phyloP scores from a whole-genome alignment of 1,140 invertebrate species.

The Diachasma alloeum region DNA sequence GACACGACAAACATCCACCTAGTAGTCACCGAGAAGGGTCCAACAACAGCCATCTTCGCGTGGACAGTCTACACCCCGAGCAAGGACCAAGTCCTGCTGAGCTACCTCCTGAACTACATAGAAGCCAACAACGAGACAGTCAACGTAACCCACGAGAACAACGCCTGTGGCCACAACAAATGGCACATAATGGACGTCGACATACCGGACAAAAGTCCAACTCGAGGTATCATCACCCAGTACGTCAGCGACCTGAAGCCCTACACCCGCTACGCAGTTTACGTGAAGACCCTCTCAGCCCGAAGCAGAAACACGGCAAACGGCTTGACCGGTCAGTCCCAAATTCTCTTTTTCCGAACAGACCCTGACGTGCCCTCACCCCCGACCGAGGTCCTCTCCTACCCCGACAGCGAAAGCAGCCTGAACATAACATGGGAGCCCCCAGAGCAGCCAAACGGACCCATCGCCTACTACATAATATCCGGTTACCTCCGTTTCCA shows the following conservation, averaged over 20 bases:
- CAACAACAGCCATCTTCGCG: conserved; percentile 54
- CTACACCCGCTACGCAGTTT: conserved; percentile 74
- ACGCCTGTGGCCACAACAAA: conserved; percentile 47
- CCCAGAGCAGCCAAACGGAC: conserved; percentile 72
- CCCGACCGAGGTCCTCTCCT: conserved; percentile 64
- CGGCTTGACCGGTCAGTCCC: conserved; percentile 55
- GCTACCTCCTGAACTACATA: conserved; percentile 70
- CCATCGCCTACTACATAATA: conserved; percentile 72
- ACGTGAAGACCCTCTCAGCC: conserved; percentile 68
- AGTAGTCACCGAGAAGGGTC: conserved; percentile 53
- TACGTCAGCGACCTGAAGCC: conserved; percentile 67
- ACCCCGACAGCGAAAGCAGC: conserved; percentile 54
- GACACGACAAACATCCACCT: conserved; percentile 63
- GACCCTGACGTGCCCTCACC: conserved; percentile 67
- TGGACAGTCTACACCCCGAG: conserved; percentile 65
- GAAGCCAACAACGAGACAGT: conserved; percentile 58
- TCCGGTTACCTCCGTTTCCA: conserved; percentile 57
- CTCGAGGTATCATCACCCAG: conserved; percentile 34
- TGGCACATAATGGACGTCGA: conserved; percentile 52
- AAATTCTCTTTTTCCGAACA: conserved; percentile 71
- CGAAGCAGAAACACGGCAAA: conserved; percentile 23
- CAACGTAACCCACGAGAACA: conserved; percentile 62
- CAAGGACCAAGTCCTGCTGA: conserved; percentile 65
- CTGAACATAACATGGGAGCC: conserved; percentile 71
- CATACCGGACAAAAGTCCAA: conserved; percentile 29